Percentiles rank a stretch among this genome's conserved stretches.
Evolutionary conservation across 2,888 invertebrate species (phyloP).

Genomic region (Hypena proboscidalis): DNA sequence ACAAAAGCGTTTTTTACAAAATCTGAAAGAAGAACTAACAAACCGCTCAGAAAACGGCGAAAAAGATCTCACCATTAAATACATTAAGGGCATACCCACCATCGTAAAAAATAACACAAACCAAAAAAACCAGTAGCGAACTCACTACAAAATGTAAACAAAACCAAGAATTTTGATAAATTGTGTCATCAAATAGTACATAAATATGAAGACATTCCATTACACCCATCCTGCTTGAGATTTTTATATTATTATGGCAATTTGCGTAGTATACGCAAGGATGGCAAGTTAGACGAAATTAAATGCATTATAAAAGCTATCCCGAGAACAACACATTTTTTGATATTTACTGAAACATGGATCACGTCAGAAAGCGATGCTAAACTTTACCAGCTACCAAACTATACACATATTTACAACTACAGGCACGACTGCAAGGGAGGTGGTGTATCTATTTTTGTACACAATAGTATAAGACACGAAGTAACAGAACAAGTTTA

Average conservation of each 20-base stretch:
- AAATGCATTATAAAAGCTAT: constrained; percentile 22
- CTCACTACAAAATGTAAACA: no score
- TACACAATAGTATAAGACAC: no score
- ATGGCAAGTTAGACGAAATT: constrained; percentile 26
- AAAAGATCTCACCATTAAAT: constrained; percentile 39
- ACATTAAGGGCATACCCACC: constrained; percentile 36
- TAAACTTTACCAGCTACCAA: no score
- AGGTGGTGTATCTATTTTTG: no score
- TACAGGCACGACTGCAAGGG: no score
- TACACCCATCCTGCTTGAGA: constrained; percentile 1
- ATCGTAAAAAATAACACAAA: constrained; percentile 14
- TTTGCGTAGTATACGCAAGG: constrained; percentile 24
- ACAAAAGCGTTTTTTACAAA: constrained; percentile 31
- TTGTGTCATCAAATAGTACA: constrained; percentile 1
- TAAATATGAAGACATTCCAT: background rate
- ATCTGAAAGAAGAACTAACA: constrained; percentile 25
- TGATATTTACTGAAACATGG: constrained; percentile 20
- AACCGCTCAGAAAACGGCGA: constrained; percentile 31
- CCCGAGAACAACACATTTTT: constrained; percentile 16
- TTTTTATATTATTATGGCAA: no score
- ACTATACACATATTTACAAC: no score
- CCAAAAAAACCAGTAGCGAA: constrained; percentile 26
- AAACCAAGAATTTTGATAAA: background rate
- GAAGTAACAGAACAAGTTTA: no score
- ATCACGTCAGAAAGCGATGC: constrained; percentile 12